Evolutionary conservation across 2,113 vertebrate genomes (phyloP).

Genomic region (Thryonomys swinderianus): DNA sequence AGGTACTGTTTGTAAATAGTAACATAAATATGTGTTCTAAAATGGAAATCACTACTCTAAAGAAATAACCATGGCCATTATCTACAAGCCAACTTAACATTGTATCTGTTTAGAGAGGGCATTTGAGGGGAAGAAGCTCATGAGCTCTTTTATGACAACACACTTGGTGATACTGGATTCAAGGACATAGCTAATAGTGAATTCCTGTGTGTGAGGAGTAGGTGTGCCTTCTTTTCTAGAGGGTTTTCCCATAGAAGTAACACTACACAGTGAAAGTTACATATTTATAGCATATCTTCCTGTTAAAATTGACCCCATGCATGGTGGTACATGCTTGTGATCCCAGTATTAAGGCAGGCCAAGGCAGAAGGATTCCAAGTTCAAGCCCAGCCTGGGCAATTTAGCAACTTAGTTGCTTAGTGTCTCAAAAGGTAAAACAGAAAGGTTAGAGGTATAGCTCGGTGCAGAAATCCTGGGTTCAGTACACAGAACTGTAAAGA

Average conservation of each 20-base stretch:
- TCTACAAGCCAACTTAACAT: background rate
- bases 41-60: background rate
- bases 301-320: slow-evolving; percentile 17
- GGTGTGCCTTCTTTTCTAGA: background rate
- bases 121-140: background rate
- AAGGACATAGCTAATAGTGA: background rate
- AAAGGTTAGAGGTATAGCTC: background rate
- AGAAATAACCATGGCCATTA: background rate
- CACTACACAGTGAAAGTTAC: background rate
- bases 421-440: background rate
- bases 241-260: background rate
- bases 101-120: slow-evolving; percentile 32
- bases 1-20: background rate
- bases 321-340: background rate
- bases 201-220: background rate
- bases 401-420: background rate
- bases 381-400: background rate
- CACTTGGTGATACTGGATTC: background rate
- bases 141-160: background rate
- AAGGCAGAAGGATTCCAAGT: background rate
- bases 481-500: background rate
- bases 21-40: background rate
- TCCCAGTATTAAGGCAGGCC: background rate
- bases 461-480: background rate
- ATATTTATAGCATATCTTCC: background rate